phyloP scores from a whole-genome alignment of 37 sponge, comb jelly and placozoan genomes.

The Haliclona indistincta region DNA sequence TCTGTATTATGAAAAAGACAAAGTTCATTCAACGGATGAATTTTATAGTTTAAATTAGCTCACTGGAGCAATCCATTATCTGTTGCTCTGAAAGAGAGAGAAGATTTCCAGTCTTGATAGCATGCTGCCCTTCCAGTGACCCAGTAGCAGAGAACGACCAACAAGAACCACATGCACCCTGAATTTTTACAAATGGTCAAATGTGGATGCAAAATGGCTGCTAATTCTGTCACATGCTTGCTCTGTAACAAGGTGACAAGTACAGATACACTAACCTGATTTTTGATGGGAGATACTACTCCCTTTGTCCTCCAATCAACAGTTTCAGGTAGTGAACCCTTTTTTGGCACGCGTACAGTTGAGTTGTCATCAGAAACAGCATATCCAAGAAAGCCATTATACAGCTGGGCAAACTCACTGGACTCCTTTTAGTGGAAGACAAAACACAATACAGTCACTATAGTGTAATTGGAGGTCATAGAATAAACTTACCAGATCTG shows the following conservation, averaged over 20 bases:
- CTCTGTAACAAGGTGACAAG: no score
- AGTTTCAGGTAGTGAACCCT: constrained; percentile 24
- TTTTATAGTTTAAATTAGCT: background rate
- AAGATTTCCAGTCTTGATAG: constrained; percentile 49
- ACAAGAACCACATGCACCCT: constrained; percentile 88
- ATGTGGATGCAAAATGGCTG: no score
- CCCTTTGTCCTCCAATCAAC: constrained; percentile 88
- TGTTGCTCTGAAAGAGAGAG: constrained; percentile 64
- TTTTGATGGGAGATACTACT: constrained; percentile 67
- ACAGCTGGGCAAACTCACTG: constrained; percentile 59
- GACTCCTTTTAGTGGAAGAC: constrained; percentile 5
- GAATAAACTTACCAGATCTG: constrained; percentile 54
- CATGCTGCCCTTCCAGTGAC: constrained; percentile 76
- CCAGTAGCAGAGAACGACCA: constrained; percentile 93
- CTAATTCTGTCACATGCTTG: no score
- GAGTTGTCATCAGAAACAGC: constrained; percentile 9
- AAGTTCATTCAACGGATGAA: background rate
- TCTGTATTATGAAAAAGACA: constrained; percentile 7
- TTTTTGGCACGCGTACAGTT: background rate
- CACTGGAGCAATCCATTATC: constrained; percentile 68
- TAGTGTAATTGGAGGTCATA: no score
- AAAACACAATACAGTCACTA: no score
- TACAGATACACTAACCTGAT: constrained; percentile 45
- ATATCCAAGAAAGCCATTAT: constrained; percentile 40
- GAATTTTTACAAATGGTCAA: no score